Conservation (phyloP, 2,888 invertebrate genomes). For the Axea sp. region DNA sequence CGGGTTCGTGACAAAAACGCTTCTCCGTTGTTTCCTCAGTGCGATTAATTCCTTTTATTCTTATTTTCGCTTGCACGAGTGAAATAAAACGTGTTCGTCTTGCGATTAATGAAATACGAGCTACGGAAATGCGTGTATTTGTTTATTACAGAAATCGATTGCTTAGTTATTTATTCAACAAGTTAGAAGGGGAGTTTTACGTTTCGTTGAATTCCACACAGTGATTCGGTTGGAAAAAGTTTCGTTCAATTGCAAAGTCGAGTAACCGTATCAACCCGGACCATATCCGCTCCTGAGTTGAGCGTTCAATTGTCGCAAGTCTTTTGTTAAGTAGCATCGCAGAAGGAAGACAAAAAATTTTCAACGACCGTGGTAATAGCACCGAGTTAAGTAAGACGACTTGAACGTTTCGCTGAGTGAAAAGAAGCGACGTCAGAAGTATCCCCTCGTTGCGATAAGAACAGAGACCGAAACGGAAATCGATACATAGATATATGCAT, state of each 20-base stretch:
- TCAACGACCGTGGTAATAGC: slow-evolving; percentile 48
- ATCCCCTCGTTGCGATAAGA: slow-evolving; percentile 40
- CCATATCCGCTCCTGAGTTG: slow-evolving; percentile 27
- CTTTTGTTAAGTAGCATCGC: slow-evolving; percentile 47
- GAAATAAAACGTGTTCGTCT: not conserved
- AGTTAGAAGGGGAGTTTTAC: no score
- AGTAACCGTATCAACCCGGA: slow-evolving; percentile 1
- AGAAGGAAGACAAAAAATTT: slow-evolving; percentile 39
- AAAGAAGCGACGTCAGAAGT: slow-evolving; percentile 50
- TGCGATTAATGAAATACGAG: no score
- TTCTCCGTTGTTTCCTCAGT: slow-evolving; percentile 8
- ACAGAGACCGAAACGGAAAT: slow-evolving; percentile 47
- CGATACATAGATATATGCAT: slow-evolving; percentile 45
- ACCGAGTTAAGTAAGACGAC: slow-evolving; percentile 55
- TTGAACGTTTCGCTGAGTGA: slow-evolving; percentile 53
- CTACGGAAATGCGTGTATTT: no score
- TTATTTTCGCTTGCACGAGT: slow-evolving; percentile 10
- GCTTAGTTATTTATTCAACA: no score
- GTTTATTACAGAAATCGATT: no score
- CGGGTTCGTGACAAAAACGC: slow-evolving; percentile 10
- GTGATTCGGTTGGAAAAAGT: slow-evolving; percentile 16
- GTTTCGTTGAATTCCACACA: no score
- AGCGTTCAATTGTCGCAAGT: slow-evolving; percentile 46
- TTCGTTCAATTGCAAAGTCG: slow-evolving; percentile 20
- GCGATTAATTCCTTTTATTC: slow-evolving; percentile 16